These are phyloP conservation scores for Anguilla japonica DNA, from an alignment of 2,113 vertebrate species.

Conservation along the genomic window DNA sequence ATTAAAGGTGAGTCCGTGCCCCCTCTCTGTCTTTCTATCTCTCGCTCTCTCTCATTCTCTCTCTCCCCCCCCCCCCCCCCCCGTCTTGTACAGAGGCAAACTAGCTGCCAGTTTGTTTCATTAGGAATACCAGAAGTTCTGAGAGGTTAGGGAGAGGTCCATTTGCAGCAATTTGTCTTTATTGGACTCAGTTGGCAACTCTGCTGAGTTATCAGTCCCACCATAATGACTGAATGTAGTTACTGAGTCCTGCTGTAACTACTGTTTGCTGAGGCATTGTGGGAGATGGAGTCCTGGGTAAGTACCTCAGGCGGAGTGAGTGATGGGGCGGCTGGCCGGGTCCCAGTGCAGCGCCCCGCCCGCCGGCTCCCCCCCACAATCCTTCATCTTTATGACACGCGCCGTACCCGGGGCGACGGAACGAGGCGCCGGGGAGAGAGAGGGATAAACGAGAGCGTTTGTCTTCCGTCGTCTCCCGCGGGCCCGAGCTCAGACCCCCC, in stretches of 20 bases:
- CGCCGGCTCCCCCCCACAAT: conserved; percentile 69
- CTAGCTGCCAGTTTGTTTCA: conserved; percentile 27
- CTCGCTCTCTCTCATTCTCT: neutral
- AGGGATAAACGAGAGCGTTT: too few relatives aligned
- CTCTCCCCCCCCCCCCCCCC: neutral
- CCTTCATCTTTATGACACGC: conserved; percentile 88
- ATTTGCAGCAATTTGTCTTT: neutral
- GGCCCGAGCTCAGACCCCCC: too few relatives aligned
- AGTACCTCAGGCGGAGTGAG: too few relatives aligned
- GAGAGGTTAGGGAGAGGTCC: conserved; percentile 8
- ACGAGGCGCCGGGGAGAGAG: conserved; percentile 35
- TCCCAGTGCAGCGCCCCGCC: conserved; percentile 54
- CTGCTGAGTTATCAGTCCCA: too few relatives aligned
- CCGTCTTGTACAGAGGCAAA: conserved; percentile 21
- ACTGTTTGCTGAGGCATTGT: too few relatives aligned
- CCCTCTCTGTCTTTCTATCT: neutral
- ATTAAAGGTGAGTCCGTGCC: neutral
- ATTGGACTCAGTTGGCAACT: neutral
- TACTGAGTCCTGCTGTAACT: too few relatives aligned
- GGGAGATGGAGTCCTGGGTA: too few relatives aligned
- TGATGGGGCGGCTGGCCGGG: neutral
- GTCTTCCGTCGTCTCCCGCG: too few relatives aligned
- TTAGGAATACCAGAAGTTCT: conserved; percentile 45
- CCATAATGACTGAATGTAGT: too few relatives aligned
- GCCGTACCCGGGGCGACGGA: conserved; percentile 80